These are phyloP conservation scores for Laothoe populi DNA, from an alignment of 2,888 invertebrate genomes.

Conservation along the genomic window DNA sequence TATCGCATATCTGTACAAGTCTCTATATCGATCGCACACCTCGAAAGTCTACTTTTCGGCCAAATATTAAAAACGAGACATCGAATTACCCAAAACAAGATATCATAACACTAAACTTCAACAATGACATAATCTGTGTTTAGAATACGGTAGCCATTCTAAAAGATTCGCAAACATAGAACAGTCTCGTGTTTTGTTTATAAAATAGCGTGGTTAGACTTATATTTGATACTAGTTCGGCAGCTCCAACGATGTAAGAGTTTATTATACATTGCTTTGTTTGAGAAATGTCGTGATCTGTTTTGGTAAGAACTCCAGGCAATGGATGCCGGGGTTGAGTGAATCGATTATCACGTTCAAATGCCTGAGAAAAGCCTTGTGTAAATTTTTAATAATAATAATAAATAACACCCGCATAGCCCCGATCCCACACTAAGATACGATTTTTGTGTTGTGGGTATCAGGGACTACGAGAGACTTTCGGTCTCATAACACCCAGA, in stretches of 20 bases:
- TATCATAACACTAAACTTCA: conserved; percentile 31
- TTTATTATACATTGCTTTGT: conserved; percentile 22
- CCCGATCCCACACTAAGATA: too few species aligned
- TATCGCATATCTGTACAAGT: too few species aligned
- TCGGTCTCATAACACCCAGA: too few species aligned
- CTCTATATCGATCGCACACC: too few species aligned
- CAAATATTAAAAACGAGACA: neutral
- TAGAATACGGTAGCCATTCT: conserved; percentile 32
- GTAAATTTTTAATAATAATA: too few species aligned
- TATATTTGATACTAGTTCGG: conserved; percentile 5
- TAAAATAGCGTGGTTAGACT: neutral
- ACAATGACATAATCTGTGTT: conserved; percentile 35
- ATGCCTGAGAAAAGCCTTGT: too few species aligned
- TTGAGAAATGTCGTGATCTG: conserved; percentile 12
- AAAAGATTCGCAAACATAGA: conserved; percentile 23
- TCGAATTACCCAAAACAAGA: conserved; percentile 30
- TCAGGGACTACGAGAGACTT: too few species aligned
- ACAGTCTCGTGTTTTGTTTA: conserved; percentile 29
- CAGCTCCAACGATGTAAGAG: neutral
- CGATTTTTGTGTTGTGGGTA: too few species aligned
- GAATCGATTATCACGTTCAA: too few species aligned
- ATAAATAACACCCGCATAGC: too few species aligned
- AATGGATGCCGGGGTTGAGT: too few species aligned
- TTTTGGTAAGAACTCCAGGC: neutral
- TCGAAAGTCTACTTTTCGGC: too few species aligned